Percentiles rank a stretch among this genome's conserved stretches.
phyloP scores from a whole-genome alignment of 2,888 invertebrate species.

The Priocnemis perturbator region DNA sequence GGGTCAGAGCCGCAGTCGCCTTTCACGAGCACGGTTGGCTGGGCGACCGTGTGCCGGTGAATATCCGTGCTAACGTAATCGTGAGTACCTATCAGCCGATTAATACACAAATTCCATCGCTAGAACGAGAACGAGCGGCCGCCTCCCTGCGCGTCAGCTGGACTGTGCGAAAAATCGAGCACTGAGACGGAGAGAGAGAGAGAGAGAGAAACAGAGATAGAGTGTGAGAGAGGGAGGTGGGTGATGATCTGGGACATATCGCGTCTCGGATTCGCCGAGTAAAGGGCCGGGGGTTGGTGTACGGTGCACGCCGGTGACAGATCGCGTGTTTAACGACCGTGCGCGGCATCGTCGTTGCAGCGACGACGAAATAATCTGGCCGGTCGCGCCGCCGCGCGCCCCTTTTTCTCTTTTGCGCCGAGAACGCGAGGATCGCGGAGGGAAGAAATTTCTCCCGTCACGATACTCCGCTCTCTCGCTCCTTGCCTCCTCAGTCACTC shows the following conservation, averaged over 20 bases:
- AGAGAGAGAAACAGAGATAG: not conserved
- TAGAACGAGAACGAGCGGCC: conserved; percentile 1
- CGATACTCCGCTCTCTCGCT: conserved; percentile 9
- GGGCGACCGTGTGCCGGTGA: conserved; percentile 37
- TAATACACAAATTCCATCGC: conserved; percentile 31
- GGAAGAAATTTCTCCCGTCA: too few species aligned
- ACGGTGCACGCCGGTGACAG: conserved; percentile 4
- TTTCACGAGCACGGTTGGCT: conserved; percentile 64
- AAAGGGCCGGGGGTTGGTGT: not conserved
- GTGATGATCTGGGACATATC: conserved; percentile 1
- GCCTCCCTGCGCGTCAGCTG: conserved; percentile 18
- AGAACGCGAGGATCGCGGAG: not conserved
- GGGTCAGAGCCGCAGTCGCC: conserved; percentile 61
- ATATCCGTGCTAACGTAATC: conserved; percentile 21
- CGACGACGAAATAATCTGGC: not conserved
- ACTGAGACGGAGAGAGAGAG: not conserved
- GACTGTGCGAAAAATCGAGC: not conserved
- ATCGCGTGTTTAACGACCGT: not conserved
- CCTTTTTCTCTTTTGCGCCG: not conserved
- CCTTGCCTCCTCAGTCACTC: conserved; percentile 25
- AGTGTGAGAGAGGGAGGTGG: not conserved
- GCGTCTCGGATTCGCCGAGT: not conserved
- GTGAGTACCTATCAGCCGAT: conserved; percentile 26
- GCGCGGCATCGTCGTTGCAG: too few species aligned
- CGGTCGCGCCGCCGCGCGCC: not conserved